Evolutionary conservation across 2,797 vertebrate genomes (phyloP).

Genomic region (Lepidocolaptes lacrymiger): DNA sequence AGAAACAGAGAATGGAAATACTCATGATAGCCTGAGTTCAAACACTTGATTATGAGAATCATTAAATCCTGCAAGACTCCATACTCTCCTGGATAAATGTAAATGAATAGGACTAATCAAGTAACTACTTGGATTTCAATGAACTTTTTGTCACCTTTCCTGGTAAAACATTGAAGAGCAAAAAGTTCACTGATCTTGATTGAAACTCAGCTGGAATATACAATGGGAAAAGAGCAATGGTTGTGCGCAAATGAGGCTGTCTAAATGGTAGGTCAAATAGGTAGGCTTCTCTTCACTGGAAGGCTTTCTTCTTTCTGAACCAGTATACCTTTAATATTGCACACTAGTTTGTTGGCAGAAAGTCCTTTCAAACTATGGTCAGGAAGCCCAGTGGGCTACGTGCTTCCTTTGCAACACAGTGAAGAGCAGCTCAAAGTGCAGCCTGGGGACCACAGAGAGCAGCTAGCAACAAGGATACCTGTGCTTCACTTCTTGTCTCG

Average conservation of each 20-base stretch:
- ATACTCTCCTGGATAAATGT: neutral
- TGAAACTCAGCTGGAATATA: neutral
- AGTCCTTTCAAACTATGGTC: neutral
- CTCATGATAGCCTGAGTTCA: neutral
- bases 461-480: neutral
- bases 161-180: neutral
- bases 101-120: neutral
- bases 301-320: neutral
- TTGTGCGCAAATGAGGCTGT: neutral
- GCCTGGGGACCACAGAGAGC: neutral
- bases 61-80: neutral
- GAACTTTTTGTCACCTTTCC: neutral
- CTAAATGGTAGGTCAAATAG: neutral
- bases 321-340: neutral
- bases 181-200: neutral
- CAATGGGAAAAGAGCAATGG: neutral
- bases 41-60: neutral
- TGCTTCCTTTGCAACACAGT: neutral
- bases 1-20: neutral
- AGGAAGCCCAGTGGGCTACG: neutral
- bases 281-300: neutral
- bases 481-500: neutral
- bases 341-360: neutral
- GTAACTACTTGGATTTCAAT: neutral
- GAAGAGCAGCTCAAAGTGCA: neutral